Base-by-base conservation (phyloP, 2,113 vertebrate species). In the Oreochromis spilurus region DNA sequence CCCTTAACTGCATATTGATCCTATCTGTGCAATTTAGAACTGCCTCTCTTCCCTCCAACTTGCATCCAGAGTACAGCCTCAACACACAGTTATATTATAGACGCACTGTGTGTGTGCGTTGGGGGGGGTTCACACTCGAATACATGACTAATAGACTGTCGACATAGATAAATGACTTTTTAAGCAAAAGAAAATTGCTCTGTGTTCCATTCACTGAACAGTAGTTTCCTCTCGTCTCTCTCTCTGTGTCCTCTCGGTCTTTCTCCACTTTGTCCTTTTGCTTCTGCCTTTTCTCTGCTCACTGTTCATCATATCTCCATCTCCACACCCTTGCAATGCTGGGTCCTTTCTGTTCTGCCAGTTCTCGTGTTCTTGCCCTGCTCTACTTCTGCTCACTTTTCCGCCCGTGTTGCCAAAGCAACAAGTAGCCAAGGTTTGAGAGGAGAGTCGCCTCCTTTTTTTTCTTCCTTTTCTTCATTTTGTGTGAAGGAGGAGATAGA, bases 171-270 rank as follows among this genome's bases (percentile, higher is more conserved):
- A 95, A 96, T 95, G 48, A 93, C 95, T 94, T 94, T 96, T 96
- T 95, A 96, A 96, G 94, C 92, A 93, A 96, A 91, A 94, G 92
- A 95, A 96, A 95, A 96, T 96, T 95, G 95, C 94, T 92, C 91
- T 58, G 89, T 90, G 92, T 94, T 95, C 91, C 91, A 94, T 94
- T 92, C 91, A 87, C 87, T 94, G 88, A 94, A 92, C 93, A 91
- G 89, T 89, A 87, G 94, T 94, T 96, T 94, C 94, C 92, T 90
- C 84, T 90, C 83, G 53, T 89, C 89, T 84, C 34, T 65, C 67
- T 90, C 90, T 83, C 2, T 13, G 62, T 90, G 77, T 85, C 83
- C 88, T 83, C 86, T 81, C 58, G 12, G 40, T 84, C 88, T 89
- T 82, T 92, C 87, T 87, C 85, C 40, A 36, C 67, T 43, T 81